Base-by-base conservation (phyloP, 2,888 invertebrate genomes). In the Willowsia nigromaculata region DNA sequence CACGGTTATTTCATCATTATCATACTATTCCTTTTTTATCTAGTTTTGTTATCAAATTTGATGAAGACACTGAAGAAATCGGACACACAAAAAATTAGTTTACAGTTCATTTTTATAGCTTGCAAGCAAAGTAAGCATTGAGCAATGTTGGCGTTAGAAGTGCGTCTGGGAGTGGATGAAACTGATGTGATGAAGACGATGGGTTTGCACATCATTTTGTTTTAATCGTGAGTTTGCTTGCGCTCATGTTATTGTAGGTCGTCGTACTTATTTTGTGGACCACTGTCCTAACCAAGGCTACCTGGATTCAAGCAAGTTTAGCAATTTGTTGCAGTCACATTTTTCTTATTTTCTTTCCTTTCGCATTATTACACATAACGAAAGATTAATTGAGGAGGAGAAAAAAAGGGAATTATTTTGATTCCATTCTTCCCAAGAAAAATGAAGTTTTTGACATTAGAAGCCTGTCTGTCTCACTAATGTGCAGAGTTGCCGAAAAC, bases 241-340 rank as follows among this genome's bases (percentile, higher is more conserved):
- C 43, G 43, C 71, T 71, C 25, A 43, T 25, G 43, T 71, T 71
- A 40, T 43, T 71, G 43, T 71, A 43, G 71, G 71, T 43, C 71
- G 43, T 40, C 40, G 43, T 71, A 71, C 71, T 11, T 43, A 59
- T 11, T 27, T 59, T n/a, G n/a, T n/a, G n/a, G n/a, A 27, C 27
- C 6, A 11, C 27, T 59, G 11, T 11, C 1, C 27, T 13, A 50
- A 3, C 6, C 50, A 3, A 3, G 59, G 2, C 27, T 33, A 47
- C 40, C 71, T 30, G 37, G 65, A 30, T 18, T 53, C 5, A 56
- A 80, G 56, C 80, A 4, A 84, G 50, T 84, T 84, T 71, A 37
- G 33, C 71, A 71, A 84, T 84, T 84, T 68, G 71, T 53, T 84
- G 50, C 50, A 84, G 83, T 84, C 83, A 84, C 43, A 71, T 84